These are phyloP conservation scores for Eulemur rubriventer DNA, from an alignment of 2,797 vertebrate genomes.

Conservation along the genomic window DNA sequence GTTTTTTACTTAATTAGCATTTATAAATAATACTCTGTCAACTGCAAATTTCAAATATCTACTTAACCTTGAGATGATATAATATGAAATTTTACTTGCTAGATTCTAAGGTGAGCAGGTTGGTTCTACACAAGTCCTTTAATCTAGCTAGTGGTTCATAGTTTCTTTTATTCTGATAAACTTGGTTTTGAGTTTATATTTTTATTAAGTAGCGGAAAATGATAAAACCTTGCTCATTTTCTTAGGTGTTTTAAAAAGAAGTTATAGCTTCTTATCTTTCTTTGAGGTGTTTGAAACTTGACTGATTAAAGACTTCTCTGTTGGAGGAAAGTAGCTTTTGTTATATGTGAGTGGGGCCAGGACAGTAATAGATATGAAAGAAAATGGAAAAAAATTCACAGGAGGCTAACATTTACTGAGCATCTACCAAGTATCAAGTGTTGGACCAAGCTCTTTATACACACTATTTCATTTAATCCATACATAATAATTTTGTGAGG, in stretches of 20 bases:
- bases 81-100: constrained; percentile 39
- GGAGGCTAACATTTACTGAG: not conserved
- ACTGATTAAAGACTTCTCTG: not conserved
- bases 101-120: not conserved
- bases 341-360: not conserved
- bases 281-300: not conserved
- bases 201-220: constrained; percentile 24
- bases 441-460: not conserved
- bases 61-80: constrained; percentile 12
- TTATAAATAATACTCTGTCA: not conserved
- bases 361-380: not conserved
- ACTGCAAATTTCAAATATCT: not conserved
- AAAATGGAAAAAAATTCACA: not conserved
- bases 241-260: constrained; percentile 41
- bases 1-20: not conserved
- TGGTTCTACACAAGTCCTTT: not conserved
- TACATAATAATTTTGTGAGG: not conserved
- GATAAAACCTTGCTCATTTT: not conserved
- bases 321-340: constrained; percentile 30
- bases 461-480: not conserved
- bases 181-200: constrained; percentile 33
- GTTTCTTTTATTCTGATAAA: constrained; percentile 16
- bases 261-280: not conserved
- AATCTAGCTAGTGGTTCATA: not conserved
- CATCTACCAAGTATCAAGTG: not conserved